Evolutionary conservation across 2,888 invertebrate genomes (phyloP), one percentile per base, ranked within the genome.

Genomic region (Hylaea fasciaria): DNA sequence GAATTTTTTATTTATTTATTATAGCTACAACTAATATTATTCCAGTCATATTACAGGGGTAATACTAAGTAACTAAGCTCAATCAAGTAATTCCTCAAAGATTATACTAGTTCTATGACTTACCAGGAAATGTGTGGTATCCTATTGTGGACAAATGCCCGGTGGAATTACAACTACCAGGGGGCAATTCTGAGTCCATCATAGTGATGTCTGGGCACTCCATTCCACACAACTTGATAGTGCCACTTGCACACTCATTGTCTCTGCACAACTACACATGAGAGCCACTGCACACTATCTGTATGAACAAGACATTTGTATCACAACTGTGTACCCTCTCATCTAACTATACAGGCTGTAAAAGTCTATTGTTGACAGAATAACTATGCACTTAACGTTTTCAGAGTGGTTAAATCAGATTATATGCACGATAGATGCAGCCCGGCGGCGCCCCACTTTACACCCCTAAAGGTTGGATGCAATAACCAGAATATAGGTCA

Each of bases 401-500:
- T n/a, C 2, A 1, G 39, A 54, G 62, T 43, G 46, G 62, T 57
- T 40, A 71, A 79, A 78, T 77, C 68, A 66, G 76, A 71, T 78
- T 75, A 83, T n/a, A 67, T 82, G 82, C 85, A 85, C 73, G 72
- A 63, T 68, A 68, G 75, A 78, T 83, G 82, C 84, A 84, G 80
- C 82, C 82, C 85, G 82, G 78, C 81, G 83, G 81, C 80, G 85
- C 77, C 87, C 90, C 81, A 87, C 73, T 85, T 89, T 82, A 80
- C 83, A 86, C 82, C 87, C 87, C 75, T 78, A 87, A 85, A 88
- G 83, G 81, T 85, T 82, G 84, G 81, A 91, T 91, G 91, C 91
- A 92, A 82, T 89, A 91, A 82, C 85, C 88, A 89, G 92, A 89
- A 92, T 88, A 91, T 92, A 91, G 92, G 92, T 92, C 92, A 92